Conservation (phyloP, 2,797 vertebrate genomes). For the Chlorospingus semifuscus region DNA sequence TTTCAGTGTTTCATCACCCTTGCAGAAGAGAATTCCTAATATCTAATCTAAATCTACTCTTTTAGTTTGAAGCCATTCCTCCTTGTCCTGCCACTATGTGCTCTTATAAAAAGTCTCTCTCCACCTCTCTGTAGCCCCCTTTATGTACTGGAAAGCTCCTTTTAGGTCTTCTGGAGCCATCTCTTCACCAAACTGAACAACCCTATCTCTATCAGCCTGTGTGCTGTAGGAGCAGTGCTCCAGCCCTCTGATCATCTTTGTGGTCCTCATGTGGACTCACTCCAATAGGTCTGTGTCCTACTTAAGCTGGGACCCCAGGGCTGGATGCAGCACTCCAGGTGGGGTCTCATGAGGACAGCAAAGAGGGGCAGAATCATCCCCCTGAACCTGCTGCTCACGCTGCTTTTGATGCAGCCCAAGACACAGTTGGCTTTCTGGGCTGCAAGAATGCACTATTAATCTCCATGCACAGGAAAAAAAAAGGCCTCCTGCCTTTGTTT, state of each 20-base stretch:
- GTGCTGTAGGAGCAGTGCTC: not conserved
- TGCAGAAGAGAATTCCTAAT: not conserved
- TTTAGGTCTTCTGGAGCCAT: not conserved
- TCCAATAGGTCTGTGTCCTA: not conserved
- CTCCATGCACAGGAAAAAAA: not conserved
- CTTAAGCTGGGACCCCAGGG: not conserved
- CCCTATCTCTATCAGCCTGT: not conserved
- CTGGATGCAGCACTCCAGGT: not conserved
- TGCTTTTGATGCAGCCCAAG: not conserved
- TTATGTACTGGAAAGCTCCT: not conserved
- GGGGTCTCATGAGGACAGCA: no score
- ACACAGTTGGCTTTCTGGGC: not conserved
- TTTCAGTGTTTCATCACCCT: not conserved
- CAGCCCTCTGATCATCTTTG: not conserved
- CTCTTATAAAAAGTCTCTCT: not conserved
- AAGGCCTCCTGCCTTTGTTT: rapidly evolving
- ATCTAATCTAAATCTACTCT: no score
- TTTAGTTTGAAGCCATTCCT: not conserved
- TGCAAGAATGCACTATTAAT: not conserved
- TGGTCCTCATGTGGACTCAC: not conserved
- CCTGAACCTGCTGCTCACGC: rapidly evolving
- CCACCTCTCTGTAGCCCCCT: not conserved
- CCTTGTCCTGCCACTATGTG: rapidly evolving
- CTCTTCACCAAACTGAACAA: not conserved
- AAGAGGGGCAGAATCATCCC: not conserved